These are phyloP conservation scores for Hormaphis cornu DNA, from an alignment of 1,140 invertebrate species.

Conservation along the genomic window DNA sequence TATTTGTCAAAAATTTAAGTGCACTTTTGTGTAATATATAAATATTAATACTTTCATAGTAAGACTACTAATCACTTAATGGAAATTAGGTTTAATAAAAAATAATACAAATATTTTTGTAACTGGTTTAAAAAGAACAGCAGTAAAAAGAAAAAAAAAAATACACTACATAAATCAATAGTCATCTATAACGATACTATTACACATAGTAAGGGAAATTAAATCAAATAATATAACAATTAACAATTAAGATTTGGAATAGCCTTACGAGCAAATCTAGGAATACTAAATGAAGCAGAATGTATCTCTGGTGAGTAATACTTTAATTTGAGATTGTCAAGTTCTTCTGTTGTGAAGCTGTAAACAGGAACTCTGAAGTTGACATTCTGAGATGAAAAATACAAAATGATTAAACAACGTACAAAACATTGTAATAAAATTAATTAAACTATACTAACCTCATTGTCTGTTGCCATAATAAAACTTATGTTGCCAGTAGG, in stretches of 20 bases:
- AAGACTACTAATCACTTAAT: no score
- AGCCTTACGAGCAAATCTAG: constrained; percentile 60
- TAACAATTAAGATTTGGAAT: constrained; percentile 14
- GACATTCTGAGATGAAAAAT: constrained; percentile 45
- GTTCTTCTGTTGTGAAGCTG: constrained; percentile 56
- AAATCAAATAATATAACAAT: background rate
- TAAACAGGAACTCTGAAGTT: constrained; percentile 62
- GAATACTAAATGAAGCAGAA: constrained; percentile 75
- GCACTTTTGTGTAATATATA: no score
- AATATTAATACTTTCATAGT: no score
- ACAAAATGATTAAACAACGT: background rate
- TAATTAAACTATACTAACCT: constrained; percentile 42
- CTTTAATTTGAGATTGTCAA: constrained; percentile 62
- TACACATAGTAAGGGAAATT: background rate
- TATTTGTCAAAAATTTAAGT: no score
- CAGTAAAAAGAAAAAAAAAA: no score
- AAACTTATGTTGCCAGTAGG: constrained; percentile 94
- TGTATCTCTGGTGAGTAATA: constrained; percentile 85
- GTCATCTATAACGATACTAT: no score
- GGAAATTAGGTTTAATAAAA: no score
- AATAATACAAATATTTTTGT: no score
- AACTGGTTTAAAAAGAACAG: no score
- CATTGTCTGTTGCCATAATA: constrained; percentile 61
- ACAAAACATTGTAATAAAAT: background rate
- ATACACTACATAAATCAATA: no score